Base-by-base conservation (phyloP, 2,113 vertebrate species). In the Puffinus mauretanicus region DNA sequence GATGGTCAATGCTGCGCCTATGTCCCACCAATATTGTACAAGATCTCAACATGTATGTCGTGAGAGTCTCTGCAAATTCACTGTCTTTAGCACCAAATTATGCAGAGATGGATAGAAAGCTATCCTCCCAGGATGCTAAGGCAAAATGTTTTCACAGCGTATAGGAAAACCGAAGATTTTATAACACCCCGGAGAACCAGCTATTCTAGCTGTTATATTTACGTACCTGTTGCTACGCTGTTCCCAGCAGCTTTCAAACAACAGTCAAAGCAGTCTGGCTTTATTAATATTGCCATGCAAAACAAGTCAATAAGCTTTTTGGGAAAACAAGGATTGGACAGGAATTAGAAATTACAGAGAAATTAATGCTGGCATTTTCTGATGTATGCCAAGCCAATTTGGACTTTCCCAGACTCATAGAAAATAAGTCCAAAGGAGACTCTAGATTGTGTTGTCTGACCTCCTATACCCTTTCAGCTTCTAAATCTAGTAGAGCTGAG, bases 71-170 rank as follows among this genome's bases (percentile, higher is more conserved):
- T 71, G 36, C 15, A 80, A 84, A 77, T 46, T 84, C 62, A 60
- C 20, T 38, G 15, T 12, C 24, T 46, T 61, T n/a, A 32, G 71
- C 47, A 91, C 57, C 18, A 62, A 22, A 55, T 65, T 40, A 62
- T 40, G 21, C 10, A 46, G 6, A 49, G 46, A 42, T 22, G 13
- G 30, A 71, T 26, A 61, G 40, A 60, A 82, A 67, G 7, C 20
- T 38, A 22, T n/a, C n/a, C 49, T 30, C 25, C 16, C 32, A 72
- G 21, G 15, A 36, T 29, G 25, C 21, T 7, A 52, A 62, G 6
- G 25, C 25, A 77, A 78, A 72, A 77, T 0, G 0, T 51, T 84
- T 80, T 60, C 15, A 22, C 2, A 6, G 5, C 0, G 0, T 36
- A 55, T 3, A 75, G 67, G 44, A 70, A 70, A 75, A 44, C 2